These are phyloP conservation scores for Tribolium madens DNA, from an alignment of 1,140 invertebrate genomes.

Conservation along the genomic window DNA sequence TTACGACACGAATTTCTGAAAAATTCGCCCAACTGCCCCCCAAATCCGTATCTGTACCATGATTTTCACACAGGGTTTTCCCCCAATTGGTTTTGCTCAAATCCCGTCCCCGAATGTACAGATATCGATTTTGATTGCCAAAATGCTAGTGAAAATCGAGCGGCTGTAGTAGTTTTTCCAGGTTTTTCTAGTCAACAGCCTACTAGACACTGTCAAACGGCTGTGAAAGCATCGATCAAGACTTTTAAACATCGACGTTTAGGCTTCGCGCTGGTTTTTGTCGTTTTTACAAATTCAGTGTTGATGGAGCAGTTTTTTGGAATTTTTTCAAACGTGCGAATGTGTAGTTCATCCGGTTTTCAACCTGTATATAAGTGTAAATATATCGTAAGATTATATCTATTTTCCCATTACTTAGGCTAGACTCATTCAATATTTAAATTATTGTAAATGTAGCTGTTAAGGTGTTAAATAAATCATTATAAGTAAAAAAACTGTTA, in stretches of 20 bases:
- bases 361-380: conserved; percentile 44
- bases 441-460: conserved; percentile 52
- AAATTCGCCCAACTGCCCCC: conserved; percentile 8
- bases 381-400: conserved; percentile 50
- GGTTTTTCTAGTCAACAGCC: conserved; percentile 56
- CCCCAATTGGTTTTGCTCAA: background rate
- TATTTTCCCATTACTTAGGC: conserved; percentile 52
- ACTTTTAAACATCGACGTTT: conserved; percentile 33
- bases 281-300: background rate
- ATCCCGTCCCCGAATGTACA: background rate
- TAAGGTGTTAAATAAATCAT: conserved; percentile 51
- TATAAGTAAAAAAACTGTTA: too few relatives aligned
- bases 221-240: conserved; percentile 52
- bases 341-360: background rate
- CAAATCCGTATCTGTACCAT: conserved; percentile 20
- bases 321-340: background rate
- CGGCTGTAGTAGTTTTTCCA: conserved; percentile 51
- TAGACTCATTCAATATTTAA: conserved; percentile 41
- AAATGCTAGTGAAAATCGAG: conserved; percentile 7
- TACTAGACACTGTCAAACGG: conserved; percentile 41
- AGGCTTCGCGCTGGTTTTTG: background rate
- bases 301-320: conserved; percentile 27
- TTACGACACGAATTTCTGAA: conserved; percentile 72
- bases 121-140: conserved; percentile 19
- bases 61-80: conserved; percentile 15